Base-by-base conservation (phyloP, 2,113 vertebrate species). In the Todiramphus chloris region DNA sequence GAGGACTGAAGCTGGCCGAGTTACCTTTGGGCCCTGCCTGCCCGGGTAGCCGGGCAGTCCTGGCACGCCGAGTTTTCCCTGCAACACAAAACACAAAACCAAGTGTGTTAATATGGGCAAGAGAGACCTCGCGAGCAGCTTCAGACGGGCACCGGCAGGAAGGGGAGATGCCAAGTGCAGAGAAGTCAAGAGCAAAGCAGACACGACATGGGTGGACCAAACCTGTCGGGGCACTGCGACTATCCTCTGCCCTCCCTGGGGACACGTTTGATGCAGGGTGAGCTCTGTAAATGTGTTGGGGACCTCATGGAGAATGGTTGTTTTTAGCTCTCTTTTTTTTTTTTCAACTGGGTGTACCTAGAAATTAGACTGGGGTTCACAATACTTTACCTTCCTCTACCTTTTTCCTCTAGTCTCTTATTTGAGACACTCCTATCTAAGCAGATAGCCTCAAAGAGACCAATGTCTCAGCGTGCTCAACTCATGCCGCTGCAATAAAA, bases 51-150 rank as follows among this genome's bases (percentile, higher is more conserved):
- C 99, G 0, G 99, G 99, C 83, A 99, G 96, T 59, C 99, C 99
- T 4, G 99, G 99, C 70, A 99, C 99, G 9, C 99, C 99, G 2
- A 99, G 99, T 91, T 99, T 99, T 63, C 99, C 99, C 99, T 99
- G 96, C 11, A 81, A 97, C 5, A 82, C 66, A 96, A 31, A 43
- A 30, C 9, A 82, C 66, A 96, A 31, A 43, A 30, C 9, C 18
- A 28, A 53, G 51, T 28, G 51, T 13, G 55, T 95, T 7, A 90
- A 35, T 0, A 2, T 2, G 14, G 51, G 83, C 14, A 43, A 48
- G 19, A 35, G 39, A 43, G 60, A 50, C 9, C 56, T 48, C 1
- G 4, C 0, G 6, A 76, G 73, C 33, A 66, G 70, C 75, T 66
- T 8, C 31, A 6, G 27, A 2, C 39, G 37, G 30, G 50, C 25